Conservation (phyloP, 2,113 vertebrate genomes). For the Brachyistius frenatus region DNA sequence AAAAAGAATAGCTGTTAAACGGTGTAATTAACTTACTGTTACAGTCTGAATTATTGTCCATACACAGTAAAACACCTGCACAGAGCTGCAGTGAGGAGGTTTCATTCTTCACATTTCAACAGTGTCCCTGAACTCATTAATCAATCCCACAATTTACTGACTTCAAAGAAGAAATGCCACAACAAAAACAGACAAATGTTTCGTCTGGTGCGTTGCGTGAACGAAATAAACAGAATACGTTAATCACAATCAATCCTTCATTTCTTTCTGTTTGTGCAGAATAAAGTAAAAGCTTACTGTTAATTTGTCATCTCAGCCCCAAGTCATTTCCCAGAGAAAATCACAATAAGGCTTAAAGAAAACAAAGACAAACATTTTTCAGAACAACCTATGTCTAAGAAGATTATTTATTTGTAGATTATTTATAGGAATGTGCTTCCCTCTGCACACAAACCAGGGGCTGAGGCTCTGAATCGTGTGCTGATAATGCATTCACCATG, state of each 20-base stretch:
- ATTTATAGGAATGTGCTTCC: conserved; percentile 24
- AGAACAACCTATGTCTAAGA: background rate
- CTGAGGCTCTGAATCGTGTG: conserved; percentile 52
- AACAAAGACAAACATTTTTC: background rate
- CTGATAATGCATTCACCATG: conserved; percentile 73
- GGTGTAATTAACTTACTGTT: background rate
- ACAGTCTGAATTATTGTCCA: background rate
- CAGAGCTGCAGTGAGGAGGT: background rate
- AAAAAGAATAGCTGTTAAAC: background rate
- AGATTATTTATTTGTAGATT: background rate
- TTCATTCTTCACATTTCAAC: conserved; percentile 2
- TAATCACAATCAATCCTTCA: background rate
- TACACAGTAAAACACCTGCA: background rate
- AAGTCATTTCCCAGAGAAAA: conserved; percentile 42
- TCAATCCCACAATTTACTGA: background rate
- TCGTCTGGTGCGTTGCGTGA: background rate
- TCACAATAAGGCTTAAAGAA: conserved; percentile 6
- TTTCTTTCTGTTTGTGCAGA: conserved; percentile 3
- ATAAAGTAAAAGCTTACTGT: conserved; percentile 24
- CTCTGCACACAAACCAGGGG: conserved; percentile 44
- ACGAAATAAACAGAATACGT: conserved; percentile 18
- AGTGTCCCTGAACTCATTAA: background rate
- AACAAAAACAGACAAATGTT: conserved; percentile 7
- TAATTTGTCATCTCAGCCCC: conserved; percentile 40
- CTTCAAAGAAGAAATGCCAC: background rate